Evolutionary conservation across 1,140 invertebrate species (phyloP), one percentile per base, ranked within the genome.

Genomic region (Lycorma delicatula): DNA sequence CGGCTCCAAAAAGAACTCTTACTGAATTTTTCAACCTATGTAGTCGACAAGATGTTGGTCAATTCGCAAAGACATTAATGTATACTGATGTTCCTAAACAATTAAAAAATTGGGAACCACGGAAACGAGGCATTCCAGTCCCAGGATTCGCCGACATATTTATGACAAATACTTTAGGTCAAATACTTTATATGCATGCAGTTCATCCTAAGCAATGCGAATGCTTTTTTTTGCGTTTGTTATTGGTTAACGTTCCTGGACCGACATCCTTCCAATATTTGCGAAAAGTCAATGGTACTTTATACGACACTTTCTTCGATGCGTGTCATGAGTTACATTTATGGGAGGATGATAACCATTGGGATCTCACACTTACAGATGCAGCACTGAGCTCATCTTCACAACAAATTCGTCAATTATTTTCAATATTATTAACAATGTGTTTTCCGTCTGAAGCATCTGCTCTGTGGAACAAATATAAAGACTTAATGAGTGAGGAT

Each of bases 241-340:
- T 77, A 50, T 66, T 77, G 62, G 51, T 67, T 62, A 51, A 70
- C 62, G 57, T 77, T 63, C 67, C 52, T 62, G 74, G 74, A 26
- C 69, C 73, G 13, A 71, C 41, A 47, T 69, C 57, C 50, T 76
- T 72, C 67, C 59, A 62, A 59, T 59, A 66, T 59, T 60, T 76
- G 23, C 66, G 62, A 62, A 74, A 65, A 46, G 62, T 72, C 27
- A 38, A 73, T 56, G 68, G 64, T 20, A n/a, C 54, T 9, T 18
- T 60, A 27, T 65, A 64, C 60, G 7, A 29, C 7, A 69, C 70
- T n/a, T 72, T 63, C 58, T 58, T 67, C 62, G 61, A 61, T 48
- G 68, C 72, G n/a, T 69, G 66, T n/a, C 59, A 47, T 48, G 56
- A 56, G 11, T 9, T 63, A 16, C 63, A 64, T 31, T 50, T 73